Evolutionary conservation across 2,797 vertebrate genomes (phyloP).

Genomic region (Peromyscus eremicus): DNA sequence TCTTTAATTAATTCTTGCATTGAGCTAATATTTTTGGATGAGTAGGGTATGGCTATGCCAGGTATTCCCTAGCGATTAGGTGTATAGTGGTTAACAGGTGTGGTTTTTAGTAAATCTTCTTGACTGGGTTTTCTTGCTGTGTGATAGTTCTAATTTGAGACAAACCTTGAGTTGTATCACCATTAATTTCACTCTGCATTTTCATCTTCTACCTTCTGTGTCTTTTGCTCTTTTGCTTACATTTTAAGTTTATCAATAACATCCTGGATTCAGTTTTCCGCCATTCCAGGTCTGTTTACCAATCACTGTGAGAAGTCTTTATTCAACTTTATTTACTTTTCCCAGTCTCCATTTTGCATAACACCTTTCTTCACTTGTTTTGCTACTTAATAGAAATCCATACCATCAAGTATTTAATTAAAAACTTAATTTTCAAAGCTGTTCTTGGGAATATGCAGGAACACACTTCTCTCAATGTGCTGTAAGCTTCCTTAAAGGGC

Average conservation of each 20-base stretch:
- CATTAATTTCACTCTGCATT: not conserved
- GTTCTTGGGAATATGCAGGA: not conserved
- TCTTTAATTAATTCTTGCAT: not conserved
- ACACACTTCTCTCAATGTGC: not conserved
- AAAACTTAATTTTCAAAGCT: not conserved
- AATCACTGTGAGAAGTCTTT: not conserved
- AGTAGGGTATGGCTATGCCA: not conserved
- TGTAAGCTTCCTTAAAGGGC: not conserved
- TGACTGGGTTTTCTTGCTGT: not conserved
- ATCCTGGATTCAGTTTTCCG: conserved; percentile 11
- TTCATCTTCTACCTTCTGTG: not conserved
- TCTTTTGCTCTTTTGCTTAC: conserved; percentile 25
- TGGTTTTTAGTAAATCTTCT: not conserved
- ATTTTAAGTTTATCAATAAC: conserved; percentile 11
- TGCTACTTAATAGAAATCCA: not conserved
- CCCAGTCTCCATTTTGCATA: not conserved
- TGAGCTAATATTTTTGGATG: not conserved
- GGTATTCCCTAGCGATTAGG: not conserved
- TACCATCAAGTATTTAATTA: not conserved
- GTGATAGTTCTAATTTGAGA: not conserved
- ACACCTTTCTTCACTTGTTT: not conserved
- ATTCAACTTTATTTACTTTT: not conserved
- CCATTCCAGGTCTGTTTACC: not conserved
- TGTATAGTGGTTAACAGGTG: not conserved
- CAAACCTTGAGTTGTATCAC: not conserved